These are phyloP conservation scores for Trematomus loennbergii DNA, from an alignment of 2,113 vertebrate species.

Conservation along the genomic window DNA sequence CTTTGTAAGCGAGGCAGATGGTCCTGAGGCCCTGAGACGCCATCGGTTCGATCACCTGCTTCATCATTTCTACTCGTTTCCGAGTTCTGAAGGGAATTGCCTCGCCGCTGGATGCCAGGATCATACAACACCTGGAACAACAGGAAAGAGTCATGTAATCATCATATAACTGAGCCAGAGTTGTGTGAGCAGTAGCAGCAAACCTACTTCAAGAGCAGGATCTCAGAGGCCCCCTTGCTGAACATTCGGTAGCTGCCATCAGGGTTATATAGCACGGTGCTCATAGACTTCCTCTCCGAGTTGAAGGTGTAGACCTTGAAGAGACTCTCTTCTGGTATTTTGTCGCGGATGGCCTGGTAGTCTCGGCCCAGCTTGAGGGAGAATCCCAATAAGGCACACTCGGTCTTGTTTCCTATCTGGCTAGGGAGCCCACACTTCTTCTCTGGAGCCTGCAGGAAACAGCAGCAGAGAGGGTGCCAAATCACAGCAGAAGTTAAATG, in stretches of 20 bases:
- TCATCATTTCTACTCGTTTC: slow-evolving; percentile 91
- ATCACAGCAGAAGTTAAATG: background rate
- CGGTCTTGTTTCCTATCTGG: slow-evolving; percentile 99
- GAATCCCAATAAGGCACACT: slow-evolving; percentile 99
- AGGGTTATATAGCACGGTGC: slow-evolving; percentile 93
- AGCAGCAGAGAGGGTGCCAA: slow-evolving; percentile 7
- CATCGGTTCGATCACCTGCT: slow-evolving; percentile 96
- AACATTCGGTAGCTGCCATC: slow-evolving; percentile 97
- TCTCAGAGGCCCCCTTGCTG: slow-evolving; percentile 98
- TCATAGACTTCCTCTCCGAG: slow-evolving; percentile 98
- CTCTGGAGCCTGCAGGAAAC: slow-evolving; percentile 89
- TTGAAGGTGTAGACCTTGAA: slow-evolving; percentile 99
- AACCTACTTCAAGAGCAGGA: slow-evolving; percentile 96
- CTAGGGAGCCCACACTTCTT: slow-evolving; percentile 96
- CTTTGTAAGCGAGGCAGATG: slow-evolving; percentile 95
- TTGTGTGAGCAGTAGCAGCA: background rate
- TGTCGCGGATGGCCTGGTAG: slow-evolving; percentile 93
- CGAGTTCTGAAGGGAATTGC: slow-evolving; percentile 89
- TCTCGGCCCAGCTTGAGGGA: slow-evolving; percentile 90
- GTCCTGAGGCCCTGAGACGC: slow-evolving; percentile 96
- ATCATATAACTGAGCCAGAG: background rate
- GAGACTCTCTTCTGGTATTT: slow-evolving; percentile 94
- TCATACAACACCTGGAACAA: slow-evolving; percentile 91
- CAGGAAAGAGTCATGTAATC: background rate
- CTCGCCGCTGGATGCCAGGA: slow-evolving; percentile 88